These are phyloP conservation scores for Sorex maritimensis DNA, from an alignment of 2,797 vertebrate genomes.

Conservation along the genomic window DNA sequence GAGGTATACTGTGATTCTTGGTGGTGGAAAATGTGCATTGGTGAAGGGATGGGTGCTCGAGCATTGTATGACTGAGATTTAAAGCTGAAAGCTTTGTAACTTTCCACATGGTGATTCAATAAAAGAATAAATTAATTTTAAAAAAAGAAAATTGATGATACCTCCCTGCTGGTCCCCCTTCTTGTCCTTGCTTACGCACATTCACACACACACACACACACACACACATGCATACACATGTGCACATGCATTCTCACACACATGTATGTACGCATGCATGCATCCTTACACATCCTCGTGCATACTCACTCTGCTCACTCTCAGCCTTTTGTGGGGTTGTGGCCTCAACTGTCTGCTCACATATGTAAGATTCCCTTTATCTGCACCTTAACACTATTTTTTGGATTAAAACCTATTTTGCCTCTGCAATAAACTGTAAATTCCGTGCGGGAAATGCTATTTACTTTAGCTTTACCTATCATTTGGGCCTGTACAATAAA, in stretches of 20 bases:
- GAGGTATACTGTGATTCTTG: too few relatives aligned
- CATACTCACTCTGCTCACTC: background rate
- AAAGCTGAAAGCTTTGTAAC: background rate
- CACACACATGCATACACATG: background rate
- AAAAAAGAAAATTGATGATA: background rate
- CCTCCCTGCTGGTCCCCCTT: background rate
- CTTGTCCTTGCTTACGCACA: background rate
- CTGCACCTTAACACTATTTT: too few relatives aligned
- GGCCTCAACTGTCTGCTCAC: background rate
- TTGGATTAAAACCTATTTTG: background rate
- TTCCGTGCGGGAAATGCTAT: background rate
- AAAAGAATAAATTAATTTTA: too few relatives aligned
- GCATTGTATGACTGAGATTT: background rate
- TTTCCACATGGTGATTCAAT: too few relatives aligned
- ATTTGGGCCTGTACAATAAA: background rate
- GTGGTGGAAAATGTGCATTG: too few relatives aligned
- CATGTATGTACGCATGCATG: fast-evolving
- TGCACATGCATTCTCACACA: too few relatives aligned
- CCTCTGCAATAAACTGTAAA: background rate
- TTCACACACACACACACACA: background rate
- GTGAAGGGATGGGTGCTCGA: too few relatives aligned
- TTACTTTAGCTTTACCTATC: background rate
- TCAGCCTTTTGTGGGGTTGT: too few relatives aligned
- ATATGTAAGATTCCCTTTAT: background rate
- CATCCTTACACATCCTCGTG: fast-evolving